phyloP scores from a whole-genome alignment of 2,113 vertebrate species.

The Himantopus leucocephalus region DNA sequence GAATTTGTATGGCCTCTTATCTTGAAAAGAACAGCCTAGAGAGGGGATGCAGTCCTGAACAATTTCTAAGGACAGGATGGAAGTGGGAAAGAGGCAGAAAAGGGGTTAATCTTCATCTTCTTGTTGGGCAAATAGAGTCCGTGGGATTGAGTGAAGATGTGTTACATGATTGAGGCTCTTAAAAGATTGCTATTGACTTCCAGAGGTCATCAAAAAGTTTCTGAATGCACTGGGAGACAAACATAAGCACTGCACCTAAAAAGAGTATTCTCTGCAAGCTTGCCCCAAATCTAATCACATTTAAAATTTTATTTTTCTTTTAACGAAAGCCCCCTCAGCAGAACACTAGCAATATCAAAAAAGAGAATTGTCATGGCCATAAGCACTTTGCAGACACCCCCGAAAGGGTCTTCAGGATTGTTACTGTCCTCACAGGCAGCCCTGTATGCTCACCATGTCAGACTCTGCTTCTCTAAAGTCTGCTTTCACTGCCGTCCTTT shows the following conservation, averaged over 20 bases:
- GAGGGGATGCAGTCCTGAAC: not conserved
- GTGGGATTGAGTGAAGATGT: not conserved
- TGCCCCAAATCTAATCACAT: not conserved
- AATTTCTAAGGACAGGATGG: not conserved
- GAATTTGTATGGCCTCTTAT: not conserved
- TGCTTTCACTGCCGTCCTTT: not conserved
- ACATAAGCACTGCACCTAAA: not conserved
- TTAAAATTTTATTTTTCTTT: not conserved
- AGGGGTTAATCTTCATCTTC: not conserved
- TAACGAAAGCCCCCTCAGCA: not conserved
- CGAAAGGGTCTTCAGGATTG: not conserved
- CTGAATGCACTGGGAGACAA: not conserved
- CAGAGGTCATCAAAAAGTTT: not conserved
- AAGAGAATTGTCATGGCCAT: not conserved
- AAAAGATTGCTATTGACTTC: not conserved
- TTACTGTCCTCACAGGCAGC: not conserved
- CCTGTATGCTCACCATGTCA: not conserved
- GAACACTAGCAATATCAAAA: not conserved
- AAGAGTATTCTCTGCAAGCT: not conserved
- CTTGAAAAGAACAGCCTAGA: not conserved
- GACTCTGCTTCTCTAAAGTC: not conserved
- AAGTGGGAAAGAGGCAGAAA: not conserved
- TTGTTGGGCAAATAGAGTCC: not conserved
- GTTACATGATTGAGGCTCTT: not conserved
- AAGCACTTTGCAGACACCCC: not conserved